Percentiles rank a stretch among this genome's conserved stretches.
phyloP scores from a whole-genome alignment of 2,113 vertebrate genomes.

The Columbina picui region DNA sequence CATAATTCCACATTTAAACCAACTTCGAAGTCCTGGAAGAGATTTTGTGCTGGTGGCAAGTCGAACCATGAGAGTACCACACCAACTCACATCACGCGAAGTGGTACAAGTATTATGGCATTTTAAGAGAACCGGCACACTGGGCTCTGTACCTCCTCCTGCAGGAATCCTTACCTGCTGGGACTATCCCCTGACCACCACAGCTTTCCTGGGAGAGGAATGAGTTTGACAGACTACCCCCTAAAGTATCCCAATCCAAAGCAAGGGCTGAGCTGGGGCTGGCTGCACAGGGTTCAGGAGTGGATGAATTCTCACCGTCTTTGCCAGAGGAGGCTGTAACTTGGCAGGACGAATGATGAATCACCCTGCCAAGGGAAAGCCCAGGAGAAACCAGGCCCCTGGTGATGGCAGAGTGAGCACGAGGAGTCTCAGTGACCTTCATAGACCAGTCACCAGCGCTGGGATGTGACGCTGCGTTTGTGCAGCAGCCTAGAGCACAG shows the following conservation, averaged over 20 bases:
- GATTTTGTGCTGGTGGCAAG: not conserved
- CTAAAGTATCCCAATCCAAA: not conserved
- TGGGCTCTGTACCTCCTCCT: fast-evolving
- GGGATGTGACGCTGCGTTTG: not conserved
- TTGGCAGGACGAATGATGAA: not conserved
- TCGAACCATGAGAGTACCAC: fast-evolving
- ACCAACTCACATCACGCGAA: not conserved
- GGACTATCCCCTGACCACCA: not conserved
- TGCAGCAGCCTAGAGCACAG: not conserved
- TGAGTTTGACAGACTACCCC: not conserved
- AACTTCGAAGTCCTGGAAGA: not conserved
- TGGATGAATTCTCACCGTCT: not conserved
- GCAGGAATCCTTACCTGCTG: not conserved
- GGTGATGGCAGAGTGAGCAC: not conserved
- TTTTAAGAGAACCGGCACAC: not conserved
- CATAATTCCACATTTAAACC: not conserved
- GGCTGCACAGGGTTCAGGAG: not conserved
- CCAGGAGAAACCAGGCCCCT: not conserved
- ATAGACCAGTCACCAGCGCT: fast-evolving
- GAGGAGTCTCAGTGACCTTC: not conserved
- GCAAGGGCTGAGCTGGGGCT: not conserved
- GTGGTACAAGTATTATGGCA: not conserved
- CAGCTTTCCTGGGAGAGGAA: not conserved
- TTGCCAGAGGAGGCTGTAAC: not conserved
- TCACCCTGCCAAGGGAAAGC: not conserved